phyloP scores from a whole-genome alignment of 2,797 vertebrate species.

The Caiman crocodilus region DNA sequence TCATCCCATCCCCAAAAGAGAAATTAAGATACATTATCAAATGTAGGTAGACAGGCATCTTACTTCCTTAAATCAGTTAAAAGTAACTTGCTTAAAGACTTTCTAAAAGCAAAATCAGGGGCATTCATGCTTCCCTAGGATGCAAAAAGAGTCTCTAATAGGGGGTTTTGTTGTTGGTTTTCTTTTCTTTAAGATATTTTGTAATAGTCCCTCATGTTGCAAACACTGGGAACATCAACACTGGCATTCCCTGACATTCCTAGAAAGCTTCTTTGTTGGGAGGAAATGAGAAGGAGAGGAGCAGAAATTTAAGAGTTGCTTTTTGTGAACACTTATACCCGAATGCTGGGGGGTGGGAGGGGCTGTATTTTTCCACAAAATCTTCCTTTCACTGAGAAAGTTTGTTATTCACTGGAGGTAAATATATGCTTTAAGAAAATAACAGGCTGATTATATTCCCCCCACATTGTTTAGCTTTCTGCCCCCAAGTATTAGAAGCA shows the following conservation, averaged over 20 bases:
- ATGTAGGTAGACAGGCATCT: accelerated
- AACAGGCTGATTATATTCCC: background rate
- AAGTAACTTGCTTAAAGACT: background rate
- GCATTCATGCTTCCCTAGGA: background rate
- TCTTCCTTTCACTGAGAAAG: background rate
- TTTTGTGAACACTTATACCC: background rate
- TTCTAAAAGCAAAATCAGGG: background rate
- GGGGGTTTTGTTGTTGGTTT: accelerated
- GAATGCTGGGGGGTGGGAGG: background rate
- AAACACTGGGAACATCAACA: background rate
- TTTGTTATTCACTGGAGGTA: background rate
- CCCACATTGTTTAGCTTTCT: background rate
- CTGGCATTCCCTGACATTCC: background rate
- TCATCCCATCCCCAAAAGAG: no score
- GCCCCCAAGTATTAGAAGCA: background rate
- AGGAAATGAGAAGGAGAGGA: accelerated
- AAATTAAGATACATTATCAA: background rate
- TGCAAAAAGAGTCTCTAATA: background rate
- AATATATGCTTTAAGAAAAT: background rate
- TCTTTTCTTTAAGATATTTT: background rate
- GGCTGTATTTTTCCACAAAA: background rate
- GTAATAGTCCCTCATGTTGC: background rate
- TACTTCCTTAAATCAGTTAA: background rate
- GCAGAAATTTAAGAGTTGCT: background rate
- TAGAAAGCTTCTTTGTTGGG: background rate